Evolutionary conservation across 2,113 vertebrate species (phyloP).

Genomic region (Petrocephalus microphthalmus): DNA sequence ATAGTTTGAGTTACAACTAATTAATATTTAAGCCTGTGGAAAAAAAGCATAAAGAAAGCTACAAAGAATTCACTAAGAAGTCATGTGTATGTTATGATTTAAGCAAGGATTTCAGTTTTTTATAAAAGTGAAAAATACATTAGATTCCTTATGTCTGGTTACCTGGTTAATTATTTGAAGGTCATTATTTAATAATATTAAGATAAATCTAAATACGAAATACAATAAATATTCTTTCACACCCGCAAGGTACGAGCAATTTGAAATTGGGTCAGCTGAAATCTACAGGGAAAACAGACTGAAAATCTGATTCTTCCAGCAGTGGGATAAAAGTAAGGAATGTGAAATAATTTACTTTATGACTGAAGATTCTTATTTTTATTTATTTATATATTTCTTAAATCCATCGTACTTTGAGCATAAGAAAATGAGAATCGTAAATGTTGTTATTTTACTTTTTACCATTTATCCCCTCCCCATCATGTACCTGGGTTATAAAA

Average conservation of each 20-base stretch:
- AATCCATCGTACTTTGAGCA: conserved; percentile 37
- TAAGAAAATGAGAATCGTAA: conserved; percentile 17
- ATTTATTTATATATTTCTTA: conserved; percentile 32
- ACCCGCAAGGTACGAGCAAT: conserved; percentile 41
- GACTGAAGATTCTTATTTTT: conserved; percentile 31
- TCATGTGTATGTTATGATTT: neutral
- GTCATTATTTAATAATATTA: conserved; percentile 57
- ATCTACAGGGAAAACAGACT: conserved; percentile 48
- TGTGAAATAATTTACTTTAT: conserved; percentile 52
- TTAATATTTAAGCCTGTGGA: neutral
- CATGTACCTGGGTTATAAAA: neutral
- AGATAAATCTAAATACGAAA: conserved; percentile 44
- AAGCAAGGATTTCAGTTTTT: neutral
- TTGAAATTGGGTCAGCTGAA: conserved; percentile 54
- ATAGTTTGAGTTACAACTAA: neutral
- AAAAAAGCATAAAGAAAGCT: neutral
- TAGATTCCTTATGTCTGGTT: conserved; percentile 9
- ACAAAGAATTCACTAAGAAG: neutral
- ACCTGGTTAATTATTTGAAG: conserved; percentile 46
- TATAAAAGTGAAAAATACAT: conserved; percentile 29
- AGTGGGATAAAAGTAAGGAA: conserved; percentile 48
- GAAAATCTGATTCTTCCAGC: conserved; percentile 42
- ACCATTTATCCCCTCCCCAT: neutral
- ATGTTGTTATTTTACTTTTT: neutral
- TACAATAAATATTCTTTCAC: conserved; percentile 49